These are phyloP conservation scores for Anniella stebbinsi DNA, from an alignment of 2,797 vertebrate species.

Conservation along the genomic window DNA sequence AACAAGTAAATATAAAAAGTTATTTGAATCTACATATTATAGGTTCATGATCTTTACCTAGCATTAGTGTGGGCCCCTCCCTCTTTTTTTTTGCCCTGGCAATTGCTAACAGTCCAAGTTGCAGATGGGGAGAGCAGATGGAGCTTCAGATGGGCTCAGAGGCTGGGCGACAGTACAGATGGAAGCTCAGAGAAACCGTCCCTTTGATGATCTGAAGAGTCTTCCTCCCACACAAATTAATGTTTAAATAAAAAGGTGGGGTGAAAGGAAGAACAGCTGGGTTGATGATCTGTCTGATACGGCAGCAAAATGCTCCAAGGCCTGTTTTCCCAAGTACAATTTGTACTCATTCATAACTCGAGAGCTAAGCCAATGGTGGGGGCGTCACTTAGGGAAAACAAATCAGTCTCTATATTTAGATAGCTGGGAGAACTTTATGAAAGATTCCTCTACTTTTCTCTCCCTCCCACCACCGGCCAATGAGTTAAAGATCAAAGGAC, in stretches of 20 bases:
- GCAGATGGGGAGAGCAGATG: neutral
- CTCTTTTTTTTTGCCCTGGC: too few species aligned
- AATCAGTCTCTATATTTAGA: neutral
- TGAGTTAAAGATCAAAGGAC: neutral
- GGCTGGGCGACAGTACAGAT: neutral
- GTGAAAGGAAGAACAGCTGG: neutral
- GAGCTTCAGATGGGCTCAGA: neutral
- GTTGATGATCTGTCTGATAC: neutral
- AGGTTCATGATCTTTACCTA: too few species aligned
- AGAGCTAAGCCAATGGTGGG: neutral
- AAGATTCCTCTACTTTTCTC: neutral
- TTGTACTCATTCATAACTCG: neutral
- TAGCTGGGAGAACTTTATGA: neutral
- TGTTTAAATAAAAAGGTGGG: constrained; percentile 3
- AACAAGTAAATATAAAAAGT: too few species aligned
- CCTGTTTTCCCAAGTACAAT: neutral
- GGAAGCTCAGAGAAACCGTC: neutral
- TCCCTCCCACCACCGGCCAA: too few species aligned
- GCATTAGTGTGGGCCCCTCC: too few species aligned
- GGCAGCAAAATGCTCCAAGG: neutral
- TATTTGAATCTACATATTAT: too few species aligned
- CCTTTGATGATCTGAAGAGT: neutral
- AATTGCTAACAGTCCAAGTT: neutral
- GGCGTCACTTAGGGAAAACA: neutral
- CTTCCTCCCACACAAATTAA: neutral